These are phyloP conservation scores for Herpetotheres cachinnans DNA, from an alignment of 2,113 vertebrate genomes.

Conservation along the genomic window DNA sequence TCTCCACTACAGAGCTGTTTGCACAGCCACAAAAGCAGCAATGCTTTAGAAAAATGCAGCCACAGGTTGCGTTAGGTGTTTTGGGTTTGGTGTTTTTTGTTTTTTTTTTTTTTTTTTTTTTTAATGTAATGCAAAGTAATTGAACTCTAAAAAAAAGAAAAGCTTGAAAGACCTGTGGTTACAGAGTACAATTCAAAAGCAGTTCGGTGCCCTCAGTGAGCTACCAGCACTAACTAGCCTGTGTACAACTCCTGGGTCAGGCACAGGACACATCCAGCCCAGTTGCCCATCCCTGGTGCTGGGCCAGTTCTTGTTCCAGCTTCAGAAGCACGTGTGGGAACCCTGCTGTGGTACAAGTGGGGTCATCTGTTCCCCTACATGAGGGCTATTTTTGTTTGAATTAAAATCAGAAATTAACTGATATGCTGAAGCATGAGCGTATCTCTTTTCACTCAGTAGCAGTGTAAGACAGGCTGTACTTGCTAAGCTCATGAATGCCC, in stretches of 20 bases:
- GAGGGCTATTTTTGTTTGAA: too few species aligned
- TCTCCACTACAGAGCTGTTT: background rate
- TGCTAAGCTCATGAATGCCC: background rate
- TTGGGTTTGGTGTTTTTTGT: too few species aligned
- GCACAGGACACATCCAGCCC: background rate
- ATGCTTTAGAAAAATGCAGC: background rate
- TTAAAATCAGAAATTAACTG: background rate
- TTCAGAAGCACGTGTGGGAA: background rate
- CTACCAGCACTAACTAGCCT: background rate
- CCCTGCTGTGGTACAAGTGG: background rate
- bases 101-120: background rate
- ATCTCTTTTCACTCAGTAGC: background rate
- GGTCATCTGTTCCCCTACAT: background rate
- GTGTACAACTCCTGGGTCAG: background rate
- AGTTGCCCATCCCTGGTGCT: background rate
- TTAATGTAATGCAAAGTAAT: background rate
- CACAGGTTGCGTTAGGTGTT: rapidly evolving
- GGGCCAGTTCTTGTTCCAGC: background rate
- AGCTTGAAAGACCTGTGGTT: background rate
- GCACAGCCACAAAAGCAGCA: background rate
- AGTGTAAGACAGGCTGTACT: background rate
- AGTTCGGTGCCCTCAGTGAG: background rate
- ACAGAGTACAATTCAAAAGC: background rate
- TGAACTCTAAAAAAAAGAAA: background rate
- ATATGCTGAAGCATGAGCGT: background rate